Evolutionary conservation across 1,140 invertebrate genomes (phyloP), one percentile per base, ranked within the genome.

Genomic region (Oedothorax gibbosus): DNA sequence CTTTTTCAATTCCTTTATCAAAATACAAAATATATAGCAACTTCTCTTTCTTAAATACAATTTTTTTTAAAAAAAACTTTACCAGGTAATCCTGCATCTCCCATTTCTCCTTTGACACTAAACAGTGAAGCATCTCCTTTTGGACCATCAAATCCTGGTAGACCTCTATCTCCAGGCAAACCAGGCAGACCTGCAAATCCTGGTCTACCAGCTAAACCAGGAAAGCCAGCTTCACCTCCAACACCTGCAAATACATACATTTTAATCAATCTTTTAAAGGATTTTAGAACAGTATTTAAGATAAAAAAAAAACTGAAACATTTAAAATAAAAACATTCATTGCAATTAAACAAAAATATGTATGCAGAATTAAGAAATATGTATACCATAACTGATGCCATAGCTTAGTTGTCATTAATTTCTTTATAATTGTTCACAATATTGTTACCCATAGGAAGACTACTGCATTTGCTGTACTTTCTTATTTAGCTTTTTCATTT

Each of bases 181-280:
- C 92, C 92, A 64, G 68, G 73, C 12, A 86, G 68, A 11, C 88
- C 88, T 69, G 87, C 76, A 15, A 81, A 51, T 9, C 89, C 88
- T 21, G 49, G 21, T 53, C 87, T 87, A 56, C 89, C 89, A 76
- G 91, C 91, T 0, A 89, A 69, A 20, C 87, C 87, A 21, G 83
- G 86, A n/a, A 84, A 35, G 86, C 95, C 94, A 35, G n/a, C 69
- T 15, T 86, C 75, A 18, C 80, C 80, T 14, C 7, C 20, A n/a
- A 57, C 60, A 62, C 81, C 73, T 82, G 15, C 0, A 62, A 62
- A 35, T 11, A 65, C 11, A 64, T 64, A 64, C 9, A 1, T n/a
- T 6, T n/a, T 6, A 64, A 64, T 64, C 20, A n/a, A 65, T n/a
- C 35, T 35, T 35, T 35, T 2, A 35, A 35, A 35, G 35, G 35